Evolutionary conservation across 2,797 vertebrate genomes (phyloP).

Genomic region (Hemibagrus guttatus): DNA sequence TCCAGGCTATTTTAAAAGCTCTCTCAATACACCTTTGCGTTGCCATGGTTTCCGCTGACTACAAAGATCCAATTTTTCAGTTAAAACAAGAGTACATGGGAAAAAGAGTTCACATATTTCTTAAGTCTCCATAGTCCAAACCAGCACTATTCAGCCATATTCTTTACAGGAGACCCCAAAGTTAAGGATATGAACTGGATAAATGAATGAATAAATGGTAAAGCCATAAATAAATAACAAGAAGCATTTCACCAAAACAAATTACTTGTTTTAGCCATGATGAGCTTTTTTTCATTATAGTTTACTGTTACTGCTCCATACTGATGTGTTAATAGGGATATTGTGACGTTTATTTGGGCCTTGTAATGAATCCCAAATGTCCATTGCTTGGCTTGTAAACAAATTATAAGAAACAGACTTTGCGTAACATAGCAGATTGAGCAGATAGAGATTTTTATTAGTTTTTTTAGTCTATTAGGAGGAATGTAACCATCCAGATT

Average conservation of each 20-base stretch:
- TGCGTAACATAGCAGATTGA: background rate
- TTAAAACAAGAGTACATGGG: background rate
- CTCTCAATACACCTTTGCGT: constrained; percentile 10
- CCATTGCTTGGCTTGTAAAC: constrained; percentile 8
- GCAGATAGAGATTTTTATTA: constrained; percentile 11
- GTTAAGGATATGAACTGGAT: background rate
- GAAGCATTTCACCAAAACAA: background rate
- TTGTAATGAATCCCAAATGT: constrained; percentile 18
- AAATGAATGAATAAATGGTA: background rate
- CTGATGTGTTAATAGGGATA: constrained; percentile 5
- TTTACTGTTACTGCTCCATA: constrained; percentile 9
- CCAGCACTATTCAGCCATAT: background rate
- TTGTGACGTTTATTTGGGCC: background rate
- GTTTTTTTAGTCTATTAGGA: background rate
- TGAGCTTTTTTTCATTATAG: background rate
- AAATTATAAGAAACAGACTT: constrained; percentile 19
- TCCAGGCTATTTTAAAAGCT: constrained; percentile 20
- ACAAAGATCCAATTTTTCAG: background rate
- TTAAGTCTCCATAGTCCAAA: background rate
- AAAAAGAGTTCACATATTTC: background rate
- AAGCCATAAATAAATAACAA: constrained; percentile 24
- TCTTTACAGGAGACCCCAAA: background rate
- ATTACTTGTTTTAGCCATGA: background rate
- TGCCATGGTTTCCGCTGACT: constrained; percentile 19
- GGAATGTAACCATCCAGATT: constrained; percentile 14